Conservation (phyloP, 2,113 vertebrate species). For the Alectura lathami region DNA sequence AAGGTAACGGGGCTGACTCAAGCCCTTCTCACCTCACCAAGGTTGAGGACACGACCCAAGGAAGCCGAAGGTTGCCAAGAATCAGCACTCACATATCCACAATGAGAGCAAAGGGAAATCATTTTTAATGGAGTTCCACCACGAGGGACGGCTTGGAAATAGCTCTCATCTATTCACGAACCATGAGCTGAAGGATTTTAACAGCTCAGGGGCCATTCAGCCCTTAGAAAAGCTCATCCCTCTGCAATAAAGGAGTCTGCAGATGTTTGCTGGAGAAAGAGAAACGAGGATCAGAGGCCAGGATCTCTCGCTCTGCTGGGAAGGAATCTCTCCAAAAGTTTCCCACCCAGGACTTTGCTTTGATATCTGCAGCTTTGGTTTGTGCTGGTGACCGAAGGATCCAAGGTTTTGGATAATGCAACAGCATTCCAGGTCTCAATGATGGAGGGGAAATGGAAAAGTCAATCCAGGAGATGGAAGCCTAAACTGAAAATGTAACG, state of each 20-base stretch:
- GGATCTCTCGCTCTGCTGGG: not conserved
- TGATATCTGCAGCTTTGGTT: not conserved
- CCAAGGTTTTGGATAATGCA: not conserved
- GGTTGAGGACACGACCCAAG: not conserved
- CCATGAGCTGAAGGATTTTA: not conserved
- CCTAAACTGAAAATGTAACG: not conserved
- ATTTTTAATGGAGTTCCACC: not conserved
- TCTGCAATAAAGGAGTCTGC: not conserved
- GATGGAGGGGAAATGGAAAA: not conserved
- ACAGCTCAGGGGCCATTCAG: not conserved
- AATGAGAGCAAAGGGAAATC: not conserved
- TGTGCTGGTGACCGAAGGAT: not conserved
- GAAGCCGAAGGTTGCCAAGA: not conserved
- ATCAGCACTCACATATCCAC: accelerated
- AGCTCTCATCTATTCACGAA: not conserved
- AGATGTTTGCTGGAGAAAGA: not conserved
- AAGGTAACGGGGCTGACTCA: accelerated
- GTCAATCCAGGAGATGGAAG: not conserved
- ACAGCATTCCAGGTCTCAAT: accelerated
- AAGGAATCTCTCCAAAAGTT: not conserved
- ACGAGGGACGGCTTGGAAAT: accelerated
- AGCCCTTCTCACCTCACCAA: not conserved
- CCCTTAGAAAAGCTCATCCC: not conserved
- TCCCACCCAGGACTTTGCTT: accelerated
- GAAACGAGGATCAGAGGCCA: accelerated